A percentile compares a stretch with the other conserved stretches of the same genome.
Conservation (phyloP, 2,888 invertebrate species). For the Harpalus rubripes region DNA sequence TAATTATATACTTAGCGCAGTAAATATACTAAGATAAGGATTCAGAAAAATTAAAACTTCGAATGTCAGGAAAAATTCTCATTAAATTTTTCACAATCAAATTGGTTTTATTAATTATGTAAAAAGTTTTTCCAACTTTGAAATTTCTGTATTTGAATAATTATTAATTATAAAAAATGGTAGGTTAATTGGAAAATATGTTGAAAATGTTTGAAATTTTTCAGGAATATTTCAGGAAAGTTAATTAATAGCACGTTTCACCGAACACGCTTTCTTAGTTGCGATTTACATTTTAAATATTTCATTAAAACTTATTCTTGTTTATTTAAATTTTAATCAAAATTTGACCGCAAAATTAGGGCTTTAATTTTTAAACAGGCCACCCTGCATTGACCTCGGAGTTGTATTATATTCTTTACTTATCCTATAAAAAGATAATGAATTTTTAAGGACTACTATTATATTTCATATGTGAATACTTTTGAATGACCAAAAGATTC, state of each 20-base stretch:
- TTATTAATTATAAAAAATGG: constrained; percentile 51
- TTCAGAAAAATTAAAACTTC: constrained; percentile 19
- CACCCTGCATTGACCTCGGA: neutral
- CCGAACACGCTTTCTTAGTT: constrained; percentile 18
- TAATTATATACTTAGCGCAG: constrained; percentile 20
- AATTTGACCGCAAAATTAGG: neutral
- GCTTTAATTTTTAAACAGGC: neutral
- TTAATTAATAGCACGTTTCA: constrained; percentile 42
- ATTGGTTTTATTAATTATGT: constrained; percentile 37
- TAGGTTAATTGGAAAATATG: constrained; percentile 43
- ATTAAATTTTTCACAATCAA: constrained; percentile 38
- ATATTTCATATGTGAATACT: no score
- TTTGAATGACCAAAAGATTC: no score
- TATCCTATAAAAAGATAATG: neutral
- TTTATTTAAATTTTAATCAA: constrained; percentile 35
- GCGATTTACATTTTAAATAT: constrained; percentile 24
- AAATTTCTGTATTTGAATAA: constrained; percentile 52
- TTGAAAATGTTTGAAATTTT: constrained; percentile 44
- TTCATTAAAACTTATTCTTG: constrained; percentile 41
- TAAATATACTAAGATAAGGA: constrained; percentile 23
- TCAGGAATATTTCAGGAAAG: constrained; percentile 38
- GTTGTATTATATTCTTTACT: neutral
- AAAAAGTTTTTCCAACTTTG: constrained; percentile 31
- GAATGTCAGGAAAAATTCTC: constrained; percentile 18
- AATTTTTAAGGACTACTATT: neutral